Evolutionary conservation across 2,113 vertebrate genomes (phyloP), one percentile per base, ranked within the genome.

Genomic region (Sigmodon hispidus): DNA sequence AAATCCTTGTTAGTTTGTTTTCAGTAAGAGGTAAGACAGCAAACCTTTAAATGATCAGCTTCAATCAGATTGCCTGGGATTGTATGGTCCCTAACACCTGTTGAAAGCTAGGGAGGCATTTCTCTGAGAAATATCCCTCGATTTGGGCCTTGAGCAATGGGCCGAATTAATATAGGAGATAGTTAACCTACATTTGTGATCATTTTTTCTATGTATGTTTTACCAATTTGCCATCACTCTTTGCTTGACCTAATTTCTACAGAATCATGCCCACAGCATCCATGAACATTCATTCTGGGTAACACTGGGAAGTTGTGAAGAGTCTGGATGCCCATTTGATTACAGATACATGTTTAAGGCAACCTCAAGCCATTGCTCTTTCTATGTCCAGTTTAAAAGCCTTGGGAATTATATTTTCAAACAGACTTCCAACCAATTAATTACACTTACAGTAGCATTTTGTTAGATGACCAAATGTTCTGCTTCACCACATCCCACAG

Each of bases 261-360:
- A 17, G 5, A 10, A 6, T 36, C 15, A 5, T 72, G 65, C 24
- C 22, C 2, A n/a, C 2, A 17, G 1, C 1, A 2, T 5, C 1
- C 57, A 0, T 16, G 29, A 63, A 75, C 9, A 34, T 12, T 16
- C 36, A 36, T 8, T 65, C 36, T 63, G 3, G 7, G 2, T 22
- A 43, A 17, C 2, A 1, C 11, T 31, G 24, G 43, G 21, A 12
- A 40, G 5, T 52, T 50, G 22, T 21, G 63, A 85, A n/a, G 26
- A 90, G 34, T 57, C 1, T 16, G 17, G 0, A 13, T 50, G 17
- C 11, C 48, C 29, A 65, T 36, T 36, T 34, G 17, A 48, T 85
- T 65, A 48, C 12, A 65, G 26, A 36, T 85, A 9, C 43, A 0
- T 65, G 29, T 48, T 34, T 65, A 85, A 48, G 16, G 3, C 43